A percentile compares a stretch with the other conserved stretches of the same genome.
Conservation (phyloP, 2,113 vertebrate species). For the Phoxinus phoxinus region DNA sequence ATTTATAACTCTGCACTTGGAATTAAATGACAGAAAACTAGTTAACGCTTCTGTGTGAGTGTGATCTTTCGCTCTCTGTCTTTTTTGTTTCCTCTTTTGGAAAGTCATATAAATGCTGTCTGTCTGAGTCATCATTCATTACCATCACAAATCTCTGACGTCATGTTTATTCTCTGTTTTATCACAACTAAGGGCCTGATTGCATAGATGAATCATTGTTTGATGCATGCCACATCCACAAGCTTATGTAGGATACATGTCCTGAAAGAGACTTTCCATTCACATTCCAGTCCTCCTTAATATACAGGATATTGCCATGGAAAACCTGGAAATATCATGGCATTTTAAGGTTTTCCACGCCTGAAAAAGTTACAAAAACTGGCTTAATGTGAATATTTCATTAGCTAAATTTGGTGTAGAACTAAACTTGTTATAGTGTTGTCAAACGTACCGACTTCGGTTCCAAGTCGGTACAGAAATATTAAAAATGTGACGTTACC, state of each 20-base stretch:
- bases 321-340: background rate
- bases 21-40: background rate
- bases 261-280: constrained; percentile 3
- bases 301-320: background rate
- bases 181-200: background rate
- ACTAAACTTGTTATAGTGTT: too few species aligned
- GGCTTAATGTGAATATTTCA: background rate
- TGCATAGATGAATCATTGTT: constrained; percentile 25
- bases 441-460: too few species aligned
- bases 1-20: background rate
- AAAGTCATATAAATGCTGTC: background rate
- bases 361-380: background rate
- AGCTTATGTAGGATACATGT: background rate
- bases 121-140: background rate
- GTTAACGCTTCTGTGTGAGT: too few species aligned
- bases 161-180: background rate
- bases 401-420: background rate
- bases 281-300: background rate
- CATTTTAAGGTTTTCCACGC: background rate
- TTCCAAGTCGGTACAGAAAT: too few species aligned
- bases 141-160: background rate
- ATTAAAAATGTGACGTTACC: too few species aligned
- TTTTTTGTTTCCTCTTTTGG: background rate
- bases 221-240: constrained; percentile 17
- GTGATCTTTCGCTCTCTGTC: background rate